Conservation (phyloP, 2,888 invertebrate genomes). For the Tricholauxania praeusta region DNA sequence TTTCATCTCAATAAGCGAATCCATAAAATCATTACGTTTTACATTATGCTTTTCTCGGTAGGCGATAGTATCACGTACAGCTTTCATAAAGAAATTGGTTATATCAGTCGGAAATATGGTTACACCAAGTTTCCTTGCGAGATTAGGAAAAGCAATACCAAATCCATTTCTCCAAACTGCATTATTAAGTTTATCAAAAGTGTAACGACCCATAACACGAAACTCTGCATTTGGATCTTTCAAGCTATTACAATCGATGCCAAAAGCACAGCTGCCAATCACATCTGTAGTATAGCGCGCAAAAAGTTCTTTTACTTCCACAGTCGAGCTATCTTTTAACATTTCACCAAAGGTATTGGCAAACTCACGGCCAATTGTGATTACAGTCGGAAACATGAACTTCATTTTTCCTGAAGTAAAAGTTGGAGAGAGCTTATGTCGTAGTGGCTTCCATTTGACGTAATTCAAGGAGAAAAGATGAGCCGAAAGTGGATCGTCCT, state of each 20-base stretch:
- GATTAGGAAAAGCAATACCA: constrained; percentile 41
- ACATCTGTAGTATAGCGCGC: constrained; percentile 70
- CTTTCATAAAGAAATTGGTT: constrained; percentile 53
- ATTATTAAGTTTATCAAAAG: constrained; percentile 46
- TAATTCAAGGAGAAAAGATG: constrained; percentile 65
- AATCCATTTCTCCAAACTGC: constrained; percentile 41
- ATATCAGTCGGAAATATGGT: constrained; percentile 46
- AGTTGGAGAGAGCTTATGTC: constrained; percentile 67
- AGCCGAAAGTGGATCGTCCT: constrained; percentile 63
- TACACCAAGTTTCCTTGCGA: constrained; percentile 45
- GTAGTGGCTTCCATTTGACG: constrained; percentile 66
- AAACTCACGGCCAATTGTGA: constrained; percentile 51
- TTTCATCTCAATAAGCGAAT: constrained; percentile 65
- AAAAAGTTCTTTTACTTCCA: constrained; percentile 67
- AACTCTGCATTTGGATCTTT: constrained; percentile 65
- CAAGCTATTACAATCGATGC: constrained; percentile 68
- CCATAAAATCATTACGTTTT: constrained; percentile 68
- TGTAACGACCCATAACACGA: constrained; percentile 53
- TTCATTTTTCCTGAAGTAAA: constrained; percentile 59
- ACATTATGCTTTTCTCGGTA: constrained; percentile 59
- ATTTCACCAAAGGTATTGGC: constrained; percentile 48
- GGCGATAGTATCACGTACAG: constrained; percentile 65
- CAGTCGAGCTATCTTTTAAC: constrained; percentile 22
- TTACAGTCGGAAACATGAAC: constrained; percentile 54
- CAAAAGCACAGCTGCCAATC: constrained; percentile 69